Conservation (phyloP, 1,140 invertebrate species). For the Gryllus bimaculatus region DNA sequence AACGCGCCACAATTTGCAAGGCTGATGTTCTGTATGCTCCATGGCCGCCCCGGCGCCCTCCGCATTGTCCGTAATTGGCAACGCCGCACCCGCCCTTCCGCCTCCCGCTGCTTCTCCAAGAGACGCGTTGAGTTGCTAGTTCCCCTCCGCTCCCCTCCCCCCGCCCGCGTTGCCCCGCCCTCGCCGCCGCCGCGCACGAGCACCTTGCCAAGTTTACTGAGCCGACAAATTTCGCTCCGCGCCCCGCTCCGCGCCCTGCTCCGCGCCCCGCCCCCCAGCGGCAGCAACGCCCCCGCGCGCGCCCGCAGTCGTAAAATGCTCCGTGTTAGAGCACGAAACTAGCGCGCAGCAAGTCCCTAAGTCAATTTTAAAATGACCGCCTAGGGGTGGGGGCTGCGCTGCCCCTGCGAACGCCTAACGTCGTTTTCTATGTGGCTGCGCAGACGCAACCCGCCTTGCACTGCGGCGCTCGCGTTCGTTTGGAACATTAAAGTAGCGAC, state of each 20-base stretch:
- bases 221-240: background rate
- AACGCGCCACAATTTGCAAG: background rate
- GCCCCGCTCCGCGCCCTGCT: too few species aligned
- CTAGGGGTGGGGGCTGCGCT: background rate
- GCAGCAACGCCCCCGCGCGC: background rate
- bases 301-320: background rate
- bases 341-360: background rate
- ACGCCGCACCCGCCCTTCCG: background rate
- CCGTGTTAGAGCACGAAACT: constrained; percentile 3
- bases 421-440: background rate
- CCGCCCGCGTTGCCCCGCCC: too few species aligned
- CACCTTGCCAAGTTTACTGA: background rate
- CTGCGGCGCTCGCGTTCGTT: background rate
- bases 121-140: background rate
- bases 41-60: background rate
- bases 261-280: too few species aligned
- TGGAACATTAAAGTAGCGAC: too few species aligned
- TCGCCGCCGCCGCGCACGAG: background rate
- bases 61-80: background rate
- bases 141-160: background rate
- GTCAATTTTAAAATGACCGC: background rate
- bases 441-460: background rate
- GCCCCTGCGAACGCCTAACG: background rate
- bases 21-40: background rate
- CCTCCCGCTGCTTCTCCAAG: background rate